These are phyloP conservation scores for Halcyon senegalensis DNA, from an alignment of 2,113 vertebrate species.

Conservation along the genomic window DNA sequence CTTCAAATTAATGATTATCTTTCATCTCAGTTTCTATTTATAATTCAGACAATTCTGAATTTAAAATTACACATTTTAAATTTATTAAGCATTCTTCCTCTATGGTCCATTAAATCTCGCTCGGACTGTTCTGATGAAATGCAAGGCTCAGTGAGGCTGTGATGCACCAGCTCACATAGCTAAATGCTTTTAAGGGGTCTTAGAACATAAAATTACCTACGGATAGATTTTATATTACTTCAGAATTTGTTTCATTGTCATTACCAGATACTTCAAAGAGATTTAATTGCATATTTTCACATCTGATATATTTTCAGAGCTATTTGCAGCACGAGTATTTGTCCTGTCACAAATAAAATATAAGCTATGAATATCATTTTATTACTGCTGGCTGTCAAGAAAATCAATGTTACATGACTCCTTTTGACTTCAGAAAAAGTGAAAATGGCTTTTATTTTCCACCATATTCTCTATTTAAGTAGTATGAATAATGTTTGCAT, in stretches of 20 bases:
- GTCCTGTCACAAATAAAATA: slow-evolving; percentile 27
- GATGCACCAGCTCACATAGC: neutral
- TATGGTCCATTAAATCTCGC: neutral
- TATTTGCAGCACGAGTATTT: slow-evolving; percentile 13
- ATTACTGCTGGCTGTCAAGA: neutral
- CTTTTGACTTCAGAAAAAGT: slow-evolving; percentile 1
- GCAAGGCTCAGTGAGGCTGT: neutral
- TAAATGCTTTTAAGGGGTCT: neutral
- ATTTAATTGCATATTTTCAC: slow-evolving; percentile 22
- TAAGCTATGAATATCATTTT: neutral
- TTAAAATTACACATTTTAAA: neutral
- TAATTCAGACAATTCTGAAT: neutral
- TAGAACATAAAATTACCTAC: neutral
- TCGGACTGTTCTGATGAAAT: neutral
- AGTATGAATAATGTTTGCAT: neutral
- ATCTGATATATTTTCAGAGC: slow-evolving; percentile 2
- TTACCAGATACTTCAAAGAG: neutral
- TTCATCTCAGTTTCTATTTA: neutral
- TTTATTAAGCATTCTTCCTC: neutral
- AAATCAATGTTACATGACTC: neutral
- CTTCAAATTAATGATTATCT: neutral
- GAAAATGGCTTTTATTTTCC: neutral
- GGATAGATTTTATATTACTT: neutral
- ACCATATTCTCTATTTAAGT: neutral
- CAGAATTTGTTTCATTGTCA: neutral